A percentile compares a stretch with the other conserved stretches of the same genome.
Conservation (phyloP, 2,113 vertebrate species). For the Dromaius novaehollandiae region DNA sequence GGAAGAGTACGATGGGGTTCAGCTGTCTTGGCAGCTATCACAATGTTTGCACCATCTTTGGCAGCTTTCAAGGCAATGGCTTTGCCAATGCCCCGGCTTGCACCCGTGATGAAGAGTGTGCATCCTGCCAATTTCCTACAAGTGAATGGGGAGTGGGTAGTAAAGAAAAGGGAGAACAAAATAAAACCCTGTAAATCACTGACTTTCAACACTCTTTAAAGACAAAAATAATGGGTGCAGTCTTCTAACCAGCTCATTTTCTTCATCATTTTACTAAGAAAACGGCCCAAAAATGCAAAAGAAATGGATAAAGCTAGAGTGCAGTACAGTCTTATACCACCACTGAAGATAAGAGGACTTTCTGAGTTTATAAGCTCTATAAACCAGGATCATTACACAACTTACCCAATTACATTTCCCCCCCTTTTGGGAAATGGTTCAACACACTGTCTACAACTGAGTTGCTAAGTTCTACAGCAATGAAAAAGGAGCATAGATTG, state of each 20-base stretch:
- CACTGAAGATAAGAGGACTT: background rate
- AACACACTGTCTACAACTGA: background rate
- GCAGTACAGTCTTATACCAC: background rate
- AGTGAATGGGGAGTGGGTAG: background rate
- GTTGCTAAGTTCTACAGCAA: background rate
- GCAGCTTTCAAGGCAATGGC: conserved; percentile 97
- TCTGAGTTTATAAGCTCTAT: background rate
- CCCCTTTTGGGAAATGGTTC: background rate
- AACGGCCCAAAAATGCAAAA: background rate
- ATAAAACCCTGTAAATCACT: background rate
- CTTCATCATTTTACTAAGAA: background rate
- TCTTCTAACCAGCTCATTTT: background rate
- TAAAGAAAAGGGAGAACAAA: background rate
- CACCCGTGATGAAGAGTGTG: conserved; percentile 95
- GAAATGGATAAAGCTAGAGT: background rate
- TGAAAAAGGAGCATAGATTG: background rate
- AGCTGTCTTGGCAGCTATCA: conserved; percentile 93
- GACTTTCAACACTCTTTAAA: background rate
- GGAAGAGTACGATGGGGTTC: conserved; percentile 88
- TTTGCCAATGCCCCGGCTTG: conserved; percentile 95
- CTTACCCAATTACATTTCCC: background rate
- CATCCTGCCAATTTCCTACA: conserved; percentile 90
- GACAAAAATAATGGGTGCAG: background rate
- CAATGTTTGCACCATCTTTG: conserved; percentile 92
- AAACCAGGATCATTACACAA: background rate